Evolutionary conservation across 2,113 vertebrate genomes (phyloP).

Genomic region (Meleagris gallopavo): DNA sequence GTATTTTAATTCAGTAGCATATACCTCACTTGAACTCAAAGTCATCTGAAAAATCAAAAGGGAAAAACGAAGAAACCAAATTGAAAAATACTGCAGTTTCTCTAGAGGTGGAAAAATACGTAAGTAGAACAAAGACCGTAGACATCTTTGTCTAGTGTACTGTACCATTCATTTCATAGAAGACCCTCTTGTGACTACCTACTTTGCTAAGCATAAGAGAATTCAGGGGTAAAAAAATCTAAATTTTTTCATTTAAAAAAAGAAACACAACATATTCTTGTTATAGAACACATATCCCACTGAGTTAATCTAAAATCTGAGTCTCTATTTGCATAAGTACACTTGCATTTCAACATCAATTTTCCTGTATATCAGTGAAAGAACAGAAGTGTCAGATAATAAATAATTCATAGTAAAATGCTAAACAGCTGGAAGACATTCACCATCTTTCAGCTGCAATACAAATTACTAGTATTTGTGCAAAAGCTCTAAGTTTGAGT

Average conservation of each 20-base stretch:
- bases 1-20: background rate
- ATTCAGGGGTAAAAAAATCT: background rate
- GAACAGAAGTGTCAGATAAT: slow-evolving; percentile 60
- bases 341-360: slow-evolving; percentile 54
- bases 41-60: background rate
- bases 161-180: background rate
- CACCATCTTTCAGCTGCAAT: slow-evolving; percentile 36
- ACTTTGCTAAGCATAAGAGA: background rate
- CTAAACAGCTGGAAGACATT: slow-evolving; percentile 59
- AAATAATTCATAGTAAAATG: slow-evolving; percentile 69
- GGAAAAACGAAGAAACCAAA: background rate
- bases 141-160: background rate
- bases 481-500: slow-evolving; percentile 27
- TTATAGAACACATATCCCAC: slow-evolving; percentile 43
- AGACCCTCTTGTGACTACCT: background rate
- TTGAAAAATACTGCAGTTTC: background rate
- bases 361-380: slow-evolving; percentile 46
- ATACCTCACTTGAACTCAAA: background rate
- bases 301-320: slow-evolving; percentile 60
- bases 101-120: background rate
- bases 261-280: slow-evolving; percentile 9
- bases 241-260: background rate
- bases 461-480: slow-evolving; percentile 47
- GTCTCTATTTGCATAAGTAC: slow-evolving; percentile 65
- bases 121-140: background rate